A percentile compares a stretch with the other conserved stretches of the same genome.
These are phyloP conservation scores for Oxystoma pomonae DNA, from an alignment of 2,888 invertebrate species.

Conservation along the genomic window DNA sequence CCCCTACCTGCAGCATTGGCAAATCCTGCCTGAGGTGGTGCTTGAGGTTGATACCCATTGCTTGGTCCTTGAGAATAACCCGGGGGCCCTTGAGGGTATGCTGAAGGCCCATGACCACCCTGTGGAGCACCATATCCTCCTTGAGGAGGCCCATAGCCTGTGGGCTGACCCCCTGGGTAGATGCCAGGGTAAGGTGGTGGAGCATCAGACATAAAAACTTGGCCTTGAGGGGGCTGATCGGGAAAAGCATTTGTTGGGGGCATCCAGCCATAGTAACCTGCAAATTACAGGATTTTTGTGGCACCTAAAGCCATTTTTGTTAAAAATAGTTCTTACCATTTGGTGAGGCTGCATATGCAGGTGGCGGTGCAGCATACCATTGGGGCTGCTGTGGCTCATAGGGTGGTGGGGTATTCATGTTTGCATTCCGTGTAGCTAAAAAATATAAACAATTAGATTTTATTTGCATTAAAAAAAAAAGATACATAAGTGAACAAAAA, in stretches of 20 bases:
- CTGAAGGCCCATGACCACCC: constrained; percentile 32
- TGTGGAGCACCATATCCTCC: constrained; percentile 34
- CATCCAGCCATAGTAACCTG: constrained; percentile 89
- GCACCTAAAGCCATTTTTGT: neutral
- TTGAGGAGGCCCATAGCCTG: constrained; percentile 39
- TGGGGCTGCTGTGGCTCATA: constrained; percentile 74
- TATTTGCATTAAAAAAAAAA: constrained; percentile 2
- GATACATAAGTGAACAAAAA: neutral
- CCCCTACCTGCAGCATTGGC: constrained; percentile 20
- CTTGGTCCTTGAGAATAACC: constrained; percentile 26
- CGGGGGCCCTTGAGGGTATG: constrained; percentile 7
- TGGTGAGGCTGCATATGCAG: constrained; percentile 81
- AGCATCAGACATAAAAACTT: constrained; percentile 84
- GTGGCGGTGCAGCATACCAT: constrained; percentile 86
- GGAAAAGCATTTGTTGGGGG: constrained; percentile 74
- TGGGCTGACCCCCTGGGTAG: constrained; percentile 44
- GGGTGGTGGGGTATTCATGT: constrained; percentile 68
- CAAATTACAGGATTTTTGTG: neutral
- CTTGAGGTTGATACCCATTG: constrained; percentile 29
- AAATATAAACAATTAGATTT: constrained; percentile 16
- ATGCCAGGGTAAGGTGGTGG: constrained; percentile 96
- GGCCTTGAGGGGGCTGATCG: constrained; percentile 69
- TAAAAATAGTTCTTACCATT: constrained; percentile 41
- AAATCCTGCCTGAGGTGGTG: constrained; percentile 19
- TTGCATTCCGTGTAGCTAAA: constrained; percentile 57